Conservation (phyloP, 2,888 invertebrate species). For the Epinotia bilunana region DNA sequence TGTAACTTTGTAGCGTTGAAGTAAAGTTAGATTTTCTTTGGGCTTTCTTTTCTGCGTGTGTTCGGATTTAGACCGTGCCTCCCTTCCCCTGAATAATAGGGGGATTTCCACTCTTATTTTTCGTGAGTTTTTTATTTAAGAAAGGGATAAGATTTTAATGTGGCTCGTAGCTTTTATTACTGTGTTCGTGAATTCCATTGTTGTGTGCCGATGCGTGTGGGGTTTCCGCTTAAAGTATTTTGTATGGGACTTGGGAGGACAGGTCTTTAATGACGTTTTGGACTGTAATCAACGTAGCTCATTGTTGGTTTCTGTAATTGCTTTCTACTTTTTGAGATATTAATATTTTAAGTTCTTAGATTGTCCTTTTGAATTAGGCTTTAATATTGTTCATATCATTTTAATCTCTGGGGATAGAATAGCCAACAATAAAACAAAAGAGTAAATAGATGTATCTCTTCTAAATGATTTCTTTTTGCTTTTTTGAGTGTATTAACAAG, state of each 20-base stretch:
- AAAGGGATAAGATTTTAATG: slow-evolving; percentile 85
- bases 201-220: slow-evolving; percentile 78
- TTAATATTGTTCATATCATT: background rate
- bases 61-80: slow-evolving; percentile 56
- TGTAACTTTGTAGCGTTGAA: slow-evolving; percentile 70
- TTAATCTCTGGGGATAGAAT: background rate
- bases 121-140: slow-evolving; percentile 85
- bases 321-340: slow-evolving; percentile 26
- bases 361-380: background rate
- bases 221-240: slow-evolving; percentile 82
- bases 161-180: slow-evolving; percentile 81
- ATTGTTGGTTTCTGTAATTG: slow-evolving; percentile 47
- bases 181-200: slow-evolving; percentile 79
- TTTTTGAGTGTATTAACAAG: no score
- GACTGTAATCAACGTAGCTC: slow-evolving; percentile 56
- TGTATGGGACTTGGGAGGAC: slow-evolving; percentile 72
- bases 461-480: no score
- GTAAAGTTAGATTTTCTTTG: slow-evolving; percentile 78
- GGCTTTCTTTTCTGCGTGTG: slow-evolving; percentile 58
- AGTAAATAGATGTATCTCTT: background rate
- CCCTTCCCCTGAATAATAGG: slow-evolving; percentile 76
- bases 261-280: slow-evolving; percentile 72
- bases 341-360: slow-evolving; percentile 15
- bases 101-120: slow-evolving; percentile 81
- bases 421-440: background rate